A percentile compares a stretch with the other conserved stretches of the same genome.
Evolutionary conservation across 2,888 invertebrate species (phyloP).

Genomic region (Polydrusus tereticollis): DNA sequence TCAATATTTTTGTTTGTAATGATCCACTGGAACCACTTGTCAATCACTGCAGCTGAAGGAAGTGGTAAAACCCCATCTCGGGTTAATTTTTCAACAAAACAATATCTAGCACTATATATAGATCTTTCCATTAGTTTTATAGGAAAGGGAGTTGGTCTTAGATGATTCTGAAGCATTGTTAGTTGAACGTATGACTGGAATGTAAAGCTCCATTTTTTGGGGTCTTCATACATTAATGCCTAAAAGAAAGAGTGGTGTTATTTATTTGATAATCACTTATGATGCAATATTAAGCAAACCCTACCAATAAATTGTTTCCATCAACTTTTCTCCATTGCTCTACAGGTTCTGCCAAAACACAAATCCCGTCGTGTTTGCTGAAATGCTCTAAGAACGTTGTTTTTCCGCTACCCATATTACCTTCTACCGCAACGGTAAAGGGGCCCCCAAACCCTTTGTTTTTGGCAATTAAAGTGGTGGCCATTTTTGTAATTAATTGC

Average conservation of each 20-base stretch:
- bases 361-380: conserved; percentile 78
- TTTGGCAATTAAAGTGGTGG: conserved; percentile 44
- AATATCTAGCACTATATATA: conserved; percentile 69
- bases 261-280: not conserved
- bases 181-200: conserved; percentile 89
- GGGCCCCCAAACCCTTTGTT: conserved; percentile 64
- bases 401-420: conserved; percentile 92
- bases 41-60: conserved; percentile 77
- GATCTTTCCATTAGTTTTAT: conserved; percentile 80
- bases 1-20: conserved; percentile 73
- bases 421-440: conserved; percentile 88
- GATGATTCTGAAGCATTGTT: conserved; percentile 82
- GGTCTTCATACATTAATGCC: conserved; percentile 77
- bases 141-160: conserved; percentile 66
- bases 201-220: conserved; percentile 80
- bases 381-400: conserved; percentile 89
- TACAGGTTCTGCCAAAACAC: conserved; percentile 78
- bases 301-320: conserved; percentile 80
- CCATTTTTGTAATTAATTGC: conserved; percentile 52
- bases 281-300: conserved; percentile 10
- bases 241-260: too few species aligned
- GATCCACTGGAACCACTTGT: conserved; percentile 83
- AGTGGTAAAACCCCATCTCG: conserved; percentile 74
- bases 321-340: conserved; percentile 85
- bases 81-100: conserved; percentile 82